Percentiles rank a stretch among this genome's conserved stretches.
phyloP scores from a whole-genome alignment of 2,888 invertebrate species.

The Synergus umbraculus region DNA sequence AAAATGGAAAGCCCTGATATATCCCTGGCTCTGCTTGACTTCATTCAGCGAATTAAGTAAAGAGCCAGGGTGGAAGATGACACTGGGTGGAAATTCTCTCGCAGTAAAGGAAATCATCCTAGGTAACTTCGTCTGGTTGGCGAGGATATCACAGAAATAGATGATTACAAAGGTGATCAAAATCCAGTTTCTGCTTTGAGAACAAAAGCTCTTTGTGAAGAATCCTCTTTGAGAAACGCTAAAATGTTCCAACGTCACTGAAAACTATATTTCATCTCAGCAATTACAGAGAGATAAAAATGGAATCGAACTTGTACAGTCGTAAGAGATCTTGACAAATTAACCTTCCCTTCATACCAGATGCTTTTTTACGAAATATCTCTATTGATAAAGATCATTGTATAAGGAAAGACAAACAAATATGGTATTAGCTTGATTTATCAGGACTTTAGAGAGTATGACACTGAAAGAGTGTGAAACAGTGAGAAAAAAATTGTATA shows the following conservation, averaged over 20 bases:
- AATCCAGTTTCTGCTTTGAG: neutral
- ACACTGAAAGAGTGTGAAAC: neutral
- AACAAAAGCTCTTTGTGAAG: neutral
- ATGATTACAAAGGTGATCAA: neutral
- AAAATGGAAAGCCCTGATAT: constrained; percentile 48
- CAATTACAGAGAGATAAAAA: neutral
- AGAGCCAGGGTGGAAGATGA: neutral
- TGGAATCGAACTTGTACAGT: neutral
- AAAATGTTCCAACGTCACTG: neutral
- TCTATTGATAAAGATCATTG: neutral
- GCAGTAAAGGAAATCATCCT: neutral
- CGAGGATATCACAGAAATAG: neutral
- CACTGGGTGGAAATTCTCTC: neutral
- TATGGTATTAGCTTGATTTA: neutral
- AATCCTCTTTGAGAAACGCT: neutral
- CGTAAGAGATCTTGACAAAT: neutral
- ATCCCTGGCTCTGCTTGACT: constrained; percentile 6
- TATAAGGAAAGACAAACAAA: neutral
- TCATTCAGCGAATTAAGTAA: neutral
- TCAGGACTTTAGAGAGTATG: neutral
- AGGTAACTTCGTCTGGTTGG: neutral
- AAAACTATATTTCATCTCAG: neutral
- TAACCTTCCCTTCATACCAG: too few relatives aligned
- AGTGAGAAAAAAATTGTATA: neutral
- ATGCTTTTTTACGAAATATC: neutral